Evolutionary conservation across 2,797 vertebrate genomes (phyloP).

Genomic region (Anisognathus igniventris): DNA sequence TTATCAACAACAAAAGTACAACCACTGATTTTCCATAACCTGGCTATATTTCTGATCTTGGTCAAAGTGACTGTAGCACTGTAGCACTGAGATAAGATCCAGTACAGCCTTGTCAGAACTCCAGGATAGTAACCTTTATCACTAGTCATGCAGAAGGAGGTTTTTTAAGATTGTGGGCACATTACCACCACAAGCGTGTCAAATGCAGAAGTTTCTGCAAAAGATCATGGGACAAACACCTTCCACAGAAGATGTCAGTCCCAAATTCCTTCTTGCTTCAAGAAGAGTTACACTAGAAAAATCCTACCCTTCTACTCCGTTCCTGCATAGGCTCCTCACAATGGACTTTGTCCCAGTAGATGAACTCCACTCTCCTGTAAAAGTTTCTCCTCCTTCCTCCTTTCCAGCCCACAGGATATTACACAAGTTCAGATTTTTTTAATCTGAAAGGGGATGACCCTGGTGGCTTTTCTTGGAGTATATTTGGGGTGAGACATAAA

Average conservation of each 20-base stretch:
- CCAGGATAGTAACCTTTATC: neutral
- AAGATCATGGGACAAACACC: neutral
- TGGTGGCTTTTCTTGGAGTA: neutral
- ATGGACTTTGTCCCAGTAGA: neutral
- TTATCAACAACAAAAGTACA: neutral
- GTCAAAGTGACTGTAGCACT: neutral
- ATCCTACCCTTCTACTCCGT: neutral
- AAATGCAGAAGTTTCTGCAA: neutral
- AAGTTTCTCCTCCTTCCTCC: neutral
- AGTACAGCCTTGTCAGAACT: neutral
- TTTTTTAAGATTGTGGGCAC: neutral
- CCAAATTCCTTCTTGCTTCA: neutral
- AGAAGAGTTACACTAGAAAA: neutral
- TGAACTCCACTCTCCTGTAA: neutral
- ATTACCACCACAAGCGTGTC: neutral
- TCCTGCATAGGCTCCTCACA: neutral
- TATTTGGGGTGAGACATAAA: neutral
- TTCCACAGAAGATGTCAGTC: neutral
- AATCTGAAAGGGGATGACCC: neutral
- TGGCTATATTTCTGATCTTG: neutral
- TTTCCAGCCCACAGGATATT: neutral
- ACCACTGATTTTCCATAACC: neutral
- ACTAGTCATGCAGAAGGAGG: accelerated
- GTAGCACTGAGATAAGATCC: neutral
- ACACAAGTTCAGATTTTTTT: neutral